phyloP scores from a whole-genome alignment of 2,113 vertebrate species.

The Antigone vipio region DNA sequence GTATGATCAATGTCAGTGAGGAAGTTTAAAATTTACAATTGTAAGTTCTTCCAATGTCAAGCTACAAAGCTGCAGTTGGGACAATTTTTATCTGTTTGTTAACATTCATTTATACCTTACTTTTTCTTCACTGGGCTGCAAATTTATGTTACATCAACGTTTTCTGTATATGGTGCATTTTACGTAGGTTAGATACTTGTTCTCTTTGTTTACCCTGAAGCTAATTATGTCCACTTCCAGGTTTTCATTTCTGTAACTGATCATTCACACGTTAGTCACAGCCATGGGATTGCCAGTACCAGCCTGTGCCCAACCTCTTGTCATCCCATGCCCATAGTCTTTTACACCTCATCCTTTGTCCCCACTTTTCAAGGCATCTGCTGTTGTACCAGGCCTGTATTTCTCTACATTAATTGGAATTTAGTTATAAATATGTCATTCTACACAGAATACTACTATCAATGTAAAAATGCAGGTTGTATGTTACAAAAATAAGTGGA shows the following conservation, averaged over 20 bases:
- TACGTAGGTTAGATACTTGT: not conserved
- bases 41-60: not conserved
- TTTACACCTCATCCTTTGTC: not conserved
- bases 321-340: not conserved
- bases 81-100: not conserved
- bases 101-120: not conserved
- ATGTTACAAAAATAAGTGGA: not conserved
- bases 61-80: not conserved
- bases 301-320: not conserved
- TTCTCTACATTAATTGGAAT: not conserved
- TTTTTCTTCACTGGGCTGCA: not conserved
- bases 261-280: not conserved
- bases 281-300: not conserved
- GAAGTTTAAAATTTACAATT: not conserved
- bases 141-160: not conserved
- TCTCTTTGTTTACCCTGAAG: not conserved
- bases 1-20: not conserved
- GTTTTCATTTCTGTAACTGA: not conserved
- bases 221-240: not conserved
- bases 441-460: not conserved
- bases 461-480: not conserved
- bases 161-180: not conserved
- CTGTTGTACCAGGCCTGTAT: not conserved
- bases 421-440: not conserved
- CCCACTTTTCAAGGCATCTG: not conserved